These are phyloP conservation scores for Oscheius onirici DNA, from an alignment of 2,888 invertebrate species.

Conservation along the genomic window DNA sequence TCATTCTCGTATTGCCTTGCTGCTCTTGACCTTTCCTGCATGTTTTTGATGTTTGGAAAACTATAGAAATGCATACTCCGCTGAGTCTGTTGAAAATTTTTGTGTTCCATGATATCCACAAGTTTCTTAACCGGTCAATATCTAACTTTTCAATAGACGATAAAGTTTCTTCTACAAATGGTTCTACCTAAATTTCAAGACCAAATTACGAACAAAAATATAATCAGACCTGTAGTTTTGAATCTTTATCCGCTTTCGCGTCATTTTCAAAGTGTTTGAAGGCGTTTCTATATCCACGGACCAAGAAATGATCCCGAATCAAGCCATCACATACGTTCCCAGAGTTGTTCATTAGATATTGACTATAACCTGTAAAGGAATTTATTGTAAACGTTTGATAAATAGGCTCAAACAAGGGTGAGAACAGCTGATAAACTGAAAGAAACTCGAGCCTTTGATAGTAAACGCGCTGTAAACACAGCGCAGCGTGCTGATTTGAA, in stretches of 20 bases:
- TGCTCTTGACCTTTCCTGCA: constrained; percentile 50
- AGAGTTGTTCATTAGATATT: constrained; percentile 40
- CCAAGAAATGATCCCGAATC: constrained; percentile 44
- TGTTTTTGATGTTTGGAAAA: neutral
- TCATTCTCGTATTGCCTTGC: constrained; percentile 82
- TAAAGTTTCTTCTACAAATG: constrained; percentile 60
- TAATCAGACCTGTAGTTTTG: constrained; percentile 46
- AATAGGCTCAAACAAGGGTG: too few species aligned
- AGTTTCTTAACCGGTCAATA: constrained; percentile 48
- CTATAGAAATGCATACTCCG: constrained; percentile 40
- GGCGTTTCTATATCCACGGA: constrained; percentile 40
- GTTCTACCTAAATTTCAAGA: constrained; percentile 49
- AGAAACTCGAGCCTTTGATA: too few species aligned
- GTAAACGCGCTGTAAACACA: too few species aligned
- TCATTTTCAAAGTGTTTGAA: constrained; percentile 45
- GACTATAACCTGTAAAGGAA: neutral
- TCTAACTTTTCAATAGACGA: constrained; percentile 58
- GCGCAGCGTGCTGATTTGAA: too few species aligned
- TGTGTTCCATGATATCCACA: constrained; percentile 61
- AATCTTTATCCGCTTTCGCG: constrained; percentile 42
- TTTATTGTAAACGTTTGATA: too few species aligned
- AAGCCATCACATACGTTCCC: constrained; percentile 42
- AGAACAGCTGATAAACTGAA: too few species aligned
- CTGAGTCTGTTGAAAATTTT: constrained; percentile 56
- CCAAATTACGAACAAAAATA: neutral